Conservation (phyloP, 2,888 invertebrate species). For the Apoda limacodes region DNA sequence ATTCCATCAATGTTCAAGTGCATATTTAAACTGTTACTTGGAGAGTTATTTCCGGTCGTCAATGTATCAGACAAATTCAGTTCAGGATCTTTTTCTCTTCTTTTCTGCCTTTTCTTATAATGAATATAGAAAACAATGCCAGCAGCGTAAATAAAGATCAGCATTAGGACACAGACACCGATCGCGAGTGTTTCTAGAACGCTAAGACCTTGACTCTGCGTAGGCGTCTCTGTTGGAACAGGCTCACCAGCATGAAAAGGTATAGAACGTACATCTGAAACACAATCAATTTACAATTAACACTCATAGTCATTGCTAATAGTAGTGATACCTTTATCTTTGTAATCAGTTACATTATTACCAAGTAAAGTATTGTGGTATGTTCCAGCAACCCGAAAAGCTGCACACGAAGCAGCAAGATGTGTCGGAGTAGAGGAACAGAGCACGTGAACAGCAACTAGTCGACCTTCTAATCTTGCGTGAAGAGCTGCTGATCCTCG, state of each 20-base stretch:
- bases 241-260: constrained; percentile 77
- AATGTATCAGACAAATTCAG: constrained; percentile 39
- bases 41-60: constrained; percentile 45
- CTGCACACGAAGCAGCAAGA: constrained; percentile 84
- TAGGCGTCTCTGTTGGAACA: constrained; percentile 54
- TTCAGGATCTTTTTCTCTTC: constrained; percentile 55
- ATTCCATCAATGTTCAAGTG: constrained; percentile 56
- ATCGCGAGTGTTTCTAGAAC: constrained; percentile 85
- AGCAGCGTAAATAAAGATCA: constrained; percentile 85
- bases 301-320: too few species aligned
- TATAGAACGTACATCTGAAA: constrained; percentile 85
- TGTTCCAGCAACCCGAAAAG: constrained; percentile 85
- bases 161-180: constrained; percentile 81
- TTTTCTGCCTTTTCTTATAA: constrained; percentile 75
- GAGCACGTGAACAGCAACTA: constrained; percentile 82
- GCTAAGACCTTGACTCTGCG: constrained; percentile 72
- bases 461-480: constrained; percentile 79
- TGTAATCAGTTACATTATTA: constrained; percentile 21
- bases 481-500: constrained; percentile 82
- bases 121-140: constrained; percentile 86
- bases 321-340: too few species aligned
- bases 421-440: constrained; percentile 72
- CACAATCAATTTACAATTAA: too few species aligned
- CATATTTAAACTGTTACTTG: constrained; percentile 31
- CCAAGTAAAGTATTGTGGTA: constrained; percentile 63